Conservation (phyloP, 2,113 vertebrate genomes). For the Lynx canadensis region DNA sequence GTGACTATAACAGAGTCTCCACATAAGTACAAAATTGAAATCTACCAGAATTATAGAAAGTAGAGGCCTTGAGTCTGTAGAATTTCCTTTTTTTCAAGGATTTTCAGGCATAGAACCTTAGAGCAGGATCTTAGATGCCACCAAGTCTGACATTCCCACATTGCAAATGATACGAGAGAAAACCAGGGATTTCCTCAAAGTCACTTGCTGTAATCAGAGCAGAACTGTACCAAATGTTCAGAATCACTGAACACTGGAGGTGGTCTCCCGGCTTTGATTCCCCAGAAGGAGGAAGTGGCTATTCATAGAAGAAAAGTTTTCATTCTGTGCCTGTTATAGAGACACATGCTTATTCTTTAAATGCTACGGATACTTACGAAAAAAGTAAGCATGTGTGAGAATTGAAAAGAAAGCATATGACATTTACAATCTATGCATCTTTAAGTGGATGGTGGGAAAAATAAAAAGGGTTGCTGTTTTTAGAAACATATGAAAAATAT, state of each 20-base stretch:
- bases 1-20: not conserved
- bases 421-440: not conserved
- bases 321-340: not conserved
- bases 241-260: not conserved
- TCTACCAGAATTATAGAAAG: not conserved
- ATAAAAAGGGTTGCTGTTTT: not conserved
- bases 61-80: not conserved
- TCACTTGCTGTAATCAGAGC: not conserved
- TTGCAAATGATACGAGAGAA: not conserved
- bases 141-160: not conserved
- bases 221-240: not conserved
- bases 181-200: not conserved
- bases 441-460: not conserved
- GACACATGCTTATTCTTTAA: not conserved
- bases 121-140: not conserved
- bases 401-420: not conserved
- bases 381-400: not conserved
- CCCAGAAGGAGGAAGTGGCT: not conserved
- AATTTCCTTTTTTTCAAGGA: not conserved
- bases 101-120: not conserved
- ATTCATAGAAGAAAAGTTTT: not conserved
- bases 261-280: not conserved
- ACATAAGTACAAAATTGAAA: not conserved
- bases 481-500: not conserved
- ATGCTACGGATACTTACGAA: not conserved